phyloP scores from a whole-genome alignment of 2,888 invertebrate species.

The Thera obeliscata region DNA sequence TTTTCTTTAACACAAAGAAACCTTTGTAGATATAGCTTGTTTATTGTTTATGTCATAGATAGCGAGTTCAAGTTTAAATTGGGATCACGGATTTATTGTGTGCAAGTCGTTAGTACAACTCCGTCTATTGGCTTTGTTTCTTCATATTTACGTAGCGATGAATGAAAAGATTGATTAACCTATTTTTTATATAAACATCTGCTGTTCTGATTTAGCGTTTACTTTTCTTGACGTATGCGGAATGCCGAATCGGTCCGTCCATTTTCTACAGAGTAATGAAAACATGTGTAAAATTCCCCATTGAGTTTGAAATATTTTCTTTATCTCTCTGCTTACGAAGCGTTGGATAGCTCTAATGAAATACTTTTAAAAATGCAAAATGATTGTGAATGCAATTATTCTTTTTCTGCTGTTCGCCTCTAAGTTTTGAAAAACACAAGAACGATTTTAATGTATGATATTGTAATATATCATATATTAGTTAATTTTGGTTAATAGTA shows the following conservation, averaged over 20 bases:
- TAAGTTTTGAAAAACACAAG: no score
- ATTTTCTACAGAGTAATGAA: background rate
- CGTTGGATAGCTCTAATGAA: background rate
- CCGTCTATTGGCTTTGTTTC: constrained; percentile 11
- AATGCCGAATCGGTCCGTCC: background rate
- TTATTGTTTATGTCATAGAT: constrained; percentile 39
- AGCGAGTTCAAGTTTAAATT: constrained; percentile 35
- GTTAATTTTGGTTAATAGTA: no score
- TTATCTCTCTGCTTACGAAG: background rate
- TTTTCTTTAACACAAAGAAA: constrained; percentile 54
- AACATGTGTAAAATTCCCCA: background rate
- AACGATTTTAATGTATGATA: no score
- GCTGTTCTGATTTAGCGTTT: background rate
- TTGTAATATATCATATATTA: no score
- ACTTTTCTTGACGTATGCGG: no score
- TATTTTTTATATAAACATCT: background rate
- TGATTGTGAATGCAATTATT: background rate
- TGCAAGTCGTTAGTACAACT: constrained; percentile 15
- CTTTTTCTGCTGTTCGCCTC: background rate
- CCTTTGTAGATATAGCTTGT: constrained; percentile 45
- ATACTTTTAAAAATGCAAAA: background rate
- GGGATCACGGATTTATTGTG: constrained; percentile 26
- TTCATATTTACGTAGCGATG: constrained; percentile 2
- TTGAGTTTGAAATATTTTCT: background rate
- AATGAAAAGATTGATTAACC: background rate